Base-by-base conservation (phyloP, 2,113 vertebrate genomes). In the Macrotus californicus region DNA sequence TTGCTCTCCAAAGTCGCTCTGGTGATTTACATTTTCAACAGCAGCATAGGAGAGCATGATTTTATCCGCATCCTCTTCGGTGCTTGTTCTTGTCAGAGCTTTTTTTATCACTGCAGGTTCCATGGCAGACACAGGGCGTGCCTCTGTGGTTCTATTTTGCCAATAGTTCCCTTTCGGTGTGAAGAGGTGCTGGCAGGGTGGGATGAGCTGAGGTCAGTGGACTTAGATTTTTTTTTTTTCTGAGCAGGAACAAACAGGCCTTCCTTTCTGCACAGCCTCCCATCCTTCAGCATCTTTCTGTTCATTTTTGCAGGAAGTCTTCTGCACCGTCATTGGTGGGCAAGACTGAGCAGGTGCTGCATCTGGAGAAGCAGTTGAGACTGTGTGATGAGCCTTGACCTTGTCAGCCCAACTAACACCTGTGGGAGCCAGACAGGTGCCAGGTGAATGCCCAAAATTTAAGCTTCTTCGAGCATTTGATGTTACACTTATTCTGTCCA, bases 361-460 rank as follows among this genome's bases (percentile, higher is more conserved):
- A 67, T 98, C 98, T 48, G 96, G 89, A 56, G 14, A 93, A 52
- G 97, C 94, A 66, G 97, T 87, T 21, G 98, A 97, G 48, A 91
- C 95, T 9, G 98, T 98, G 31, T 99, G 99, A 96, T 98, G 99
- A 95, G 98, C 99, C 97, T 99, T 99, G 3, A 99, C 99, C 96
- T 99, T 98, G 96, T 99, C 99, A 1, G 99, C 99, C 99, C 99
- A 99, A 95, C 99, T 99, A 22, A 99, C 99, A 86, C 99, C 99
- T 14, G 99, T 97, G 90, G 99, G 98, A 95, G 99, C 98, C 96
- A 99, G 98, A 29, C 99, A 98, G 0, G 99, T 97, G 83, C 99
- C 98, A 89, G 99, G 96, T 46, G 99, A 98, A 83, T n/a, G n/a
- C 99, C 99, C 99, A 98, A 99, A 99, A 98, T 99, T 99, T 75